A percentile compares a stretch with the other conserved stretches of the same genome.
Conservation (phyloP, 2,797 vertebrate genomes). For the Melanotaenia boesemani region DNA sequence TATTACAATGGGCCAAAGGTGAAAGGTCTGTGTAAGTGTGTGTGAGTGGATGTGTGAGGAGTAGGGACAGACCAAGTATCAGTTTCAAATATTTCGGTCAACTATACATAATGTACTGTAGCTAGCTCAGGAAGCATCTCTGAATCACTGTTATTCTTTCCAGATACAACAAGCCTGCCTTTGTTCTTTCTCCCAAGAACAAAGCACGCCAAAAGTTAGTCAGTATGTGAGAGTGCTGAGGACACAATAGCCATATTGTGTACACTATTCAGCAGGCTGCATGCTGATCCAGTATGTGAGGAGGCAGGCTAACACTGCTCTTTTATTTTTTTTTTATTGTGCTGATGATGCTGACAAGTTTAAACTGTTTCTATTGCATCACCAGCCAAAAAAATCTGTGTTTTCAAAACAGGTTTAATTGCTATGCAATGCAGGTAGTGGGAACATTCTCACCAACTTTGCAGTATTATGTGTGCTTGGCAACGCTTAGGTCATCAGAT, state of each 20-base stretch:
- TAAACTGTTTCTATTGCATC: constrained; percentile 12
- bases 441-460: constrained; percentile 4
- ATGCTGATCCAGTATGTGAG: constrained; percentile 18
- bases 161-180: constrained; percentile 53
- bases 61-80: neutral
- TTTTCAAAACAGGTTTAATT: neutral
- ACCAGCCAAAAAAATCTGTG: neutral
- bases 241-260: constrained; percentile 64
- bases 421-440: neutral
- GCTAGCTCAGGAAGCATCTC: constrained; percentile 29
- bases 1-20: constrained; percentile 69
- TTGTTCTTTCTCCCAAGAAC: constrained; percentile 51
- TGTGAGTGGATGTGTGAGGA: constrained; percentile 11
- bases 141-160: constrained; percentile 53
- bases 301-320: constrained; percentile 9
- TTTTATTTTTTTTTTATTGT: constrained; percentile 5
- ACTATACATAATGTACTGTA: neutral
- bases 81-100: neutral
- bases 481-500: constrained; percentile 10
- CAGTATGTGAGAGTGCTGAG: constrained; percentile 26
- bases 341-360: constrained; percentile 5
- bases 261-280: constrained; percentile 24
- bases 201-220: constrained; percentile 57
- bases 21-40: constrained; percentile 33
- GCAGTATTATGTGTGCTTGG: neutral